phyloP scores from a whole-genome alignment of 2,797 vertebrate species.

The Eulemur rubriventer region DNA sequence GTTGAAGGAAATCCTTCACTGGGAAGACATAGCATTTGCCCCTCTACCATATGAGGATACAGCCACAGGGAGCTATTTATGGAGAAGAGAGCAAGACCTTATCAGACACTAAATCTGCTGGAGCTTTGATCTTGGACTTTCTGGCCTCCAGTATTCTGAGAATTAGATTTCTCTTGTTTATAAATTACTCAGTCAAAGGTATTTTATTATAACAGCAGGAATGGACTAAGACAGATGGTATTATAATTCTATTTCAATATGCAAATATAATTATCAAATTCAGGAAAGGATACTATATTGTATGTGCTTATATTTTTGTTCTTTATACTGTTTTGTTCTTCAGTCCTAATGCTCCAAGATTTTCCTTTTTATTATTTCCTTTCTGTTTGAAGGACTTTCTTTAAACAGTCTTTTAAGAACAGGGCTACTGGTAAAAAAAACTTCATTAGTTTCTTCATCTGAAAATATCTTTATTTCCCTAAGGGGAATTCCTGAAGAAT shows the following conservation, averaged over 20 bases:
- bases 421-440: neutral
- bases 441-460: neutral
- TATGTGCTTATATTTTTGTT: neutral
- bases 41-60: no score
- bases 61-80: neutral
- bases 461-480: neutral
- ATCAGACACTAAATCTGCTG: neutral
- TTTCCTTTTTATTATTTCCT: neutral
- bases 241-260: neutral
- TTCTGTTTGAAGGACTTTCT: neutral
- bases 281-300: neutral
- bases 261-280: neutral
- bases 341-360: neutral
- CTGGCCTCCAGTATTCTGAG: neutral
- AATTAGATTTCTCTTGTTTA: neutral
- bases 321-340: neutral
- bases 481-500: neutral
- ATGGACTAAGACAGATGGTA: neutral
- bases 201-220: neutral
- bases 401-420: neutral
- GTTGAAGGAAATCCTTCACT: neutral
- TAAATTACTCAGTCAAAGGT: neutral
- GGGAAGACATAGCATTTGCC: neutral
- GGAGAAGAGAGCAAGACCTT: neutral
- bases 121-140: neutral